Percentiles rank a stretch among this genome's conserved stretches.
Conservation (phyloP, 2,797 vertebrate species). For the Brachyalestes nurse region DNA sequence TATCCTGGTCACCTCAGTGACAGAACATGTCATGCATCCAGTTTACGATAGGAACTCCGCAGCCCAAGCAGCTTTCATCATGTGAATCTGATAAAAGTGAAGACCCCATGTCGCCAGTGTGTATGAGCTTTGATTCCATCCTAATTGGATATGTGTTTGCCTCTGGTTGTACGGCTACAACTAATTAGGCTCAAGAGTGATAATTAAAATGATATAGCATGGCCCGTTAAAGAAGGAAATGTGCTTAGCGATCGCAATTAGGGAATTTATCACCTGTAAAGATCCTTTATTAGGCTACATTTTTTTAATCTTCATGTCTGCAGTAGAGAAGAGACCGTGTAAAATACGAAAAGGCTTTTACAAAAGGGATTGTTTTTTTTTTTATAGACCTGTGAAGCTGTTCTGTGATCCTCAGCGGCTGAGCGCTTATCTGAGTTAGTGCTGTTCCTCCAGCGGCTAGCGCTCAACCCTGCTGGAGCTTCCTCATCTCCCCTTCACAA, state of each 20-base stretch:
- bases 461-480: slow-evolving; percentile 61
- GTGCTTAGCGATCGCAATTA: slow-evolving; percentile 79
- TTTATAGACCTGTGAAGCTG: slow-evolving; percentile 48
- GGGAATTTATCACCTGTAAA: slow-evolving; percentile 78
- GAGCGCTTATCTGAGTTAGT: slow-evolving; percentile 64
- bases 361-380: neutral
- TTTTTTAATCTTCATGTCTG: slow-evolving; percentile 61
- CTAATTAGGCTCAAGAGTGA: slow-evolving; percentile 80
- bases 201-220: slow-evolving; percentile 80
- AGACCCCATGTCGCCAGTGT: slow-evolving; percentile 24
- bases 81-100: slow-evolving; percentile 16
- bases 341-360: slow-evolving; percentile 59
- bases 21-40: neutral
- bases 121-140: slow-evolving; percentile 73
- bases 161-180: slow-evolving; percentile 77
- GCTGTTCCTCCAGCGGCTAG: slow-evolving; percentile 68
- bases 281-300: slow-evolving; percentile 64
- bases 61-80: slow-evolving; percentile 5
- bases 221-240: slow-evolving; percentile 73
- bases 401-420: slow-evolving; percentile 65
- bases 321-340: slow-evolving; percentile 52
- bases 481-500: slow-evolving; percentile 36
- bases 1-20: neutral
- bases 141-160: slow-evolving; percentile 79
- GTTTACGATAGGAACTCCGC: neutral